Evolutionary conservation across 2,113 vertebrate species (phyloP).

Genomic region (Mormyrus iriodes): DNA sequence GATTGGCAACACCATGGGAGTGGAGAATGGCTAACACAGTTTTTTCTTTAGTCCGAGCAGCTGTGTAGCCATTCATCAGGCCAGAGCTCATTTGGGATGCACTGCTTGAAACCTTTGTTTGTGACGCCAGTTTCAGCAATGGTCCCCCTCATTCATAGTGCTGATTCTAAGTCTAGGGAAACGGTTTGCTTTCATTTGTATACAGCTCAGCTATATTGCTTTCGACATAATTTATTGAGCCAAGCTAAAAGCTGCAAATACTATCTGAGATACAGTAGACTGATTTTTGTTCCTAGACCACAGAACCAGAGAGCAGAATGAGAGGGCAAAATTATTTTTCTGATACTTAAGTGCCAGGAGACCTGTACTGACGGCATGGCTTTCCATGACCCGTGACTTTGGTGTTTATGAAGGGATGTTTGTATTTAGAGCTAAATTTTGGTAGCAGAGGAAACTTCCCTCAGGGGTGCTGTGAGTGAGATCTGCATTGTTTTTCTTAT

Average conservation of each 20-base stretch:
- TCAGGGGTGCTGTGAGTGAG: conserved; percentile 49
- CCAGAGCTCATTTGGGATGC: conserved; percentile 16
- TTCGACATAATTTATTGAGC: conserved; percentile 77
- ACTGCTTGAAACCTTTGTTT: conserved; percentile 21
- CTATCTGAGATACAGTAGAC: background rate
- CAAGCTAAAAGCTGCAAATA: conserved; percentile 67
- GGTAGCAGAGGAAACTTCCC: background rate
- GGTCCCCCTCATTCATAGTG: conserved; percentile 29
- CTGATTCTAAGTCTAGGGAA: conserved; percentile 45
- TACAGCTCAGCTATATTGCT: conserved; percentile 54
- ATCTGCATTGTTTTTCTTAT: conserved; percentile 52
- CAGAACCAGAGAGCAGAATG: conserved; percentile 5
- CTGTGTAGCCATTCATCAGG: conserved; percentile 25
- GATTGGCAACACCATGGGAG: conserved; percentile 27
- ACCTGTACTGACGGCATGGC: conserved; percentile 25
- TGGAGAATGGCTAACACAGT: conserved; percentile 8
- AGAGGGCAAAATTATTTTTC: background rate
- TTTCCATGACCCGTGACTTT: conserved; percentile 6
- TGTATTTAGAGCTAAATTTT: background rate
- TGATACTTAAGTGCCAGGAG: background rate
- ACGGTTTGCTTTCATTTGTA: conserved; percentile 50
- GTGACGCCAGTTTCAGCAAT: conserved; percentile 27
- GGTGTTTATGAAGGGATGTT: background rate
- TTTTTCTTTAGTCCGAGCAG: conserved; percentile 10
- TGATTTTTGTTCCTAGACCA: background rate